These are phyloP conservation scores for Cryptotis parvus DNA, from an alignment of 2,113 vertebrate species.

Conservation along the genomic window DNA sequence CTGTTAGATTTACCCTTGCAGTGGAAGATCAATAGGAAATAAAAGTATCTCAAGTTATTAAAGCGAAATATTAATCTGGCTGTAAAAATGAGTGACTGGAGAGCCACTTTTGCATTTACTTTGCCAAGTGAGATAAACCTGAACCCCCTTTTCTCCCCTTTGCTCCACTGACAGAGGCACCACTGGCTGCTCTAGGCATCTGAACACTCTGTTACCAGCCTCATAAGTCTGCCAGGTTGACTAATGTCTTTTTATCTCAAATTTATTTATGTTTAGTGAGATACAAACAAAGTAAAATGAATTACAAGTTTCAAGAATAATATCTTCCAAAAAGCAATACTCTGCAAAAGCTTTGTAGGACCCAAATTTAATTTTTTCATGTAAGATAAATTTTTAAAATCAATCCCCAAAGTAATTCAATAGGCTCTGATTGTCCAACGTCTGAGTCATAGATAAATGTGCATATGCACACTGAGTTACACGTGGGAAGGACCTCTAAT, in stretches of 20 bases:
- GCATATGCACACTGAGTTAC: slow-evolving; percentile 77
- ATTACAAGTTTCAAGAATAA: slow-evolving; percentile 88
- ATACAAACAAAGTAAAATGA: slow-evolving; percentile 88
- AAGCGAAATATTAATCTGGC: slow-evolving; percentile 51
- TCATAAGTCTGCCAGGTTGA: slow-evolving; percentile 84
- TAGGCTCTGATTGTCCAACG: slow-evolving; percentile 84
- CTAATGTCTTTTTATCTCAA: slow-evolving; percentile 86
- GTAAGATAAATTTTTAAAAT: slow-evolving; percentile 87
- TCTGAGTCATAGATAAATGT: slow-evolving; percentile 71
- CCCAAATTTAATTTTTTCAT: slow-evolving; percentile 86
- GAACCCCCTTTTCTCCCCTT: neutral
- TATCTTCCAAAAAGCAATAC: slow-evolving; percentile 87
- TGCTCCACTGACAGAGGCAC: slow-evolving; percentile 63
- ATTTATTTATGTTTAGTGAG: slow-evolving; percentile 87
- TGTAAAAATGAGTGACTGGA: slow-evolving; percentile 48
- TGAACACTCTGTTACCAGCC: slow-evolving; percentile 69
- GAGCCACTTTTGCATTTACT: neutral
- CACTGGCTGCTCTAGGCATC: slow-evolving; percentile 77
- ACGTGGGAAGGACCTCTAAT: slow-evolving; percentile 73
- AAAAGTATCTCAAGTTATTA: slow-evolving; percentile 59
- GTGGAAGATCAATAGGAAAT: slow-evolving; percentile 54
- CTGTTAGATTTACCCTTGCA: neutral
- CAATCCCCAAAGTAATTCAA: slow-evolving; percentile 83
- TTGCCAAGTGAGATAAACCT: slow-evolving; percentile 21
- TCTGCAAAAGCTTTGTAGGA: slow-evolving; percentile 79